Evolutionary conservation across 2,797 vertebrate species (phyloP).

Genomic region (Argyrosomus regius): DNA sequence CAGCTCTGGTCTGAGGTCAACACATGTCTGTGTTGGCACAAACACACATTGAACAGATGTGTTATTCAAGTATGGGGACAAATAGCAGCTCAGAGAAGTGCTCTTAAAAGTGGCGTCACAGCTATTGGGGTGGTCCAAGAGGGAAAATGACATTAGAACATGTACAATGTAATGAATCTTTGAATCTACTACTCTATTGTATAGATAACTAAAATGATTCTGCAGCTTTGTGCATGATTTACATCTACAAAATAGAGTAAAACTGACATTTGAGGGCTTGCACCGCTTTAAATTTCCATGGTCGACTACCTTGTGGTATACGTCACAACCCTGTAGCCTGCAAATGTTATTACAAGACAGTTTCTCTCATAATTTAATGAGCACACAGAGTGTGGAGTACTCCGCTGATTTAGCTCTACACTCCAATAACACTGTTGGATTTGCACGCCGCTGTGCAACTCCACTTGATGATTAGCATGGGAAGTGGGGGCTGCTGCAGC

Average conservation of each 20-base stretch:
- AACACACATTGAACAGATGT: constrained; percentile 66
- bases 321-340: background rate
- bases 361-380: background rate
- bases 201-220: background rate
- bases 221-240: background rate
- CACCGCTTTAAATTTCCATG: background rate
- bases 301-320: too few relatives aligned
- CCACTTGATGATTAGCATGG: too few relatives aligned
- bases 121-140: background rate
- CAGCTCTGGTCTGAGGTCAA: constrained; percentile 62
- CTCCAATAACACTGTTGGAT: background rate
- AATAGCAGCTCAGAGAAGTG: constrained; percentile 29
- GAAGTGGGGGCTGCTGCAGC: too few relatives aligned
- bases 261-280: background rate
- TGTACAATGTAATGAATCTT: background rate
- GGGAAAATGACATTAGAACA: background rate
- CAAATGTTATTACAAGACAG: background rate
- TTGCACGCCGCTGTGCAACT: too few relatives aligned
- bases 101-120: constrained; percentile 17
- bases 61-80: constrained; percentile 49
- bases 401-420: background rate
- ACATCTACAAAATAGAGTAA: background rate
- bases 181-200: background rate
- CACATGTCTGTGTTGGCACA: constrained; percentile 72
- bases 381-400: background rate